These are phyloP conservation scores for Malacoraja senta DNA, from an alignment of 2,797 vertebrate species.

Conservation along the genomic window DNA sequence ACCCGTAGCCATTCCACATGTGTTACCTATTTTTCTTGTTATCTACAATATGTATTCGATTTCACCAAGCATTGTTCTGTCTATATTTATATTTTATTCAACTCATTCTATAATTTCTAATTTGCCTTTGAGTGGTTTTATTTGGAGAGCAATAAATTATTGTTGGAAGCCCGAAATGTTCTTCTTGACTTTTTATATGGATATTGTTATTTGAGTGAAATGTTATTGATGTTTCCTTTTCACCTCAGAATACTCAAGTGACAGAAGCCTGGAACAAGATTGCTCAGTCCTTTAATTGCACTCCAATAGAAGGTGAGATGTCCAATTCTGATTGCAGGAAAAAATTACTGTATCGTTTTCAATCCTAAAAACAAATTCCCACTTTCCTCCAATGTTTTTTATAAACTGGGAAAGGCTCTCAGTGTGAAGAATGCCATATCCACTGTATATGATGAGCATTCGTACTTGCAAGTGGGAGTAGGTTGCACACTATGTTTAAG, in stretches of 20 bases:
- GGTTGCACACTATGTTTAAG: neutral
- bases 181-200: neutral
- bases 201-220: neutral
- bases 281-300: constrained; percentile 90
- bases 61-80: neutral
- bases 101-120: neutral
- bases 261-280: constrained; percentile 98
- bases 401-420: neutral
- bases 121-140: constrained; percentile 1
- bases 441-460: neutral
- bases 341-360: neutral
- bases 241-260: constrained; percentile 81
- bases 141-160: neutral
- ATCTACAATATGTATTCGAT: neutral
- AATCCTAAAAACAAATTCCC: neutral
- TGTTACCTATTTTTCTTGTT: neutral
- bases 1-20: neutral
- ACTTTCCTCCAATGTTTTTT: neutral
- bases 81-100: neutral
- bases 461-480: neutral
- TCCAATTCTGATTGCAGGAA: neutral
- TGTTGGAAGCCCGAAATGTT: neutral
- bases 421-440: neutral
- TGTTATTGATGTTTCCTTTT: neutral
- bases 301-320: constrained; percentile 79